phyloP scores from a whole-genome alignment of 2,797 vertebrate genomes.

The Bradypodion ventrale region DNA sequence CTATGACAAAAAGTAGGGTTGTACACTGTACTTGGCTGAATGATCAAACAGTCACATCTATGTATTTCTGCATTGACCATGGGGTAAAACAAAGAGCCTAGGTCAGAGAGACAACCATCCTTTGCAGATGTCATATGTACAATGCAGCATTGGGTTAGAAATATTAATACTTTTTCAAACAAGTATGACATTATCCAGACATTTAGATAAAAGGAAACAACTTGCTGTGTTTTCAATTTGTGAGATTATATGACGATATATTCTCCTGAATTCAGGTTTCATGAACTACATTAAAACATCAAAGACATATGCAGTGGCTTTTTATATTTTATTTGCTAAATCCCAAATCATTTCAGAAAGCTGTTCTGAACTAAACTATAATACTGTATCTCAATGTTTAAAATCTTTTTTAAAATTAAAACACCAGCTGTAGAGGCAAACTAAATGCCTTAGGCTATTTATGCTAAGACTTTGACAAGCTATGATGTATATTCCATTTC shows the following conservation, averaged over 20 bases:
- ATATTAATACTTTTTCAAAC: too few species aligned
- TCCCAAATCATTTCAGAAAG: background rate
- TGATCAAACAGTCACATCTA: too few species aligned
- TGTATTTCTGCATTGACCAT: too few species aligned
- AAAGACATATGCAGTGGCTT: background rate
- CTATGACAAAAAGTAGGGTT: too few species aligned
- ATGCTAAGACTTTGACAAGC: background rate
- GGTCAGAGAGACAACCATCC: too few species aligned
- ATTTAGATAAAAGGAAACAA: background rate
- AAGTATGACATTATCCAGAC: background rate
- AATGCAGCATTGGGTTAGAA: too few species aligned
- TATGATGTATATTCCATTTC: background rate
- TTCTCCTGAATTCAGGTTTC: background rate
- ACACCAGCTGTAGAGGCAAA: background rate
- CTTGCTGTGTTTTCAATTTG: background rate
- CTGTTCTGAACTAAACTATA: background rate
- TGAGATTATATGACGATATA: background rate
- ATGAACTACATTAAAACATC: background rate
- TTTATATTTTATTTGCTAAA: conserved; percentile 1
- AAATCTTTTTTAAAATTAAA: conserved; percentile 17
- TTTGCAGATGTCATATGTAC: too few species aligned
- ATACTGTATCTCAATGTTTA: conserved; percentile 12
- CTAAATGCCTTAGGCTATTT: background rate
- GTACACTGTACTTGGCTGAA: too few species aligned
- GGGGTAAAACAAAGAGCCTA: too few species aligned